Percentiles rank a stretch among this genome's conserved stretches.
These are phyloP conservation scores for Hephaestus fuliginosus DNA, from an alignment of 2,797 vertebrate species.

Conservation along the genomic window DNA sequence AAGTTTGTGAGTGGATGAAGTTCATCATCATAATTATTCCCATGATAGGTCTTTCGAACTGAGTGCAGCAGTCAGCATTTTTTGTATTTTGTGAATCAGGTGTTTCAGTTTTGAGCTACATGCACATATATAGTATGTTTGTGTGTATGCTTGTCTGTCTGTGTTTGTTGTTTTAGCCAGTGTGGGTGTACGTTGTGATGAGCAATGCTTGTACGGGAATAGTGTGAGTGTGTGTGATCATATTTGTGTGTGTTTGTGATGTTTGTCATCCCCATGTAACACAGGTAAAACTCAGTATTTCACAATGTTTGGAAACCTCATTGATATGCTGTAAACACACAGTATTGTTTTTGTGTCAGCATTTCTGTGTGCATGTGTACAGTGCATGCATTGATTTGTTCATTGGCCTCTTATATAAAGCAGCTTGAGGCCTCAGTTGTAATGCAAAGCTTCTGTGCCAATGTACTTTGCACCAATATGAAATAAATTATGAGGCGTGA, in stretches of 20 bases:
- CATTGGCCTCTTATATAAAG: not conserved
- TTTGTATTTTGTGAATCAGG: not conserved
- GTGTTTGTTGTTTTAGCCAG: not conserved
- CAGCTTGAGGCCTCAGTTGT: not conserved
- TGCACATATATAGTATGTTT: not conserved
- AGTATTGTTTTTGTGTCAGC: not conserved
- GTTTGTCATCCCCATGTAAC: not conserved
- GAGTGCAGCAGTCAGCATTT: not conserved
- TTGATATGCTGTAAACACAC: not conserved
- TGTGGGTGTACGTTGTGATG: not conserved
- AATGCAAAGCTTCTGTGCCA: not conserved
- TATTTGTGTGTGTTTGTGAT: not conserved
- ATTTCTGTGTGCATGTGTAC: not conserved
- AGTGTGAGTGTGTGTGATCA: not conserved
- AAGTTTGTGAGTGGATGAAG: conserved; percentile 20
- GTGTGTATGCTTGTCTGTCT: not conserved
- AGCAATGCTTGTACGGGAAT: not conserved
- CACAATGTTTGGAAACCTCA: not conserved
- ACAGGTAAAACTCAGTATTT: not conserved
- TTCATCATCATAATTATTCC: not conserved
- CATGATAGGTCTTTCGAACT: not conserved
- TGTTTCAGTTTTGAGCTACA: not conserved
- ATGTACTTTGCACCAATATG: not conserved
- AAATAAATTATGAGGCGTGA: not conserved
- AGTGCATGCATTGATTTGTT: conserved; percentile 17